Evolutionary conservation across 2,888 invertebrate genomes (phyloP).

Genomic region (Thalpophila matura): DNA sequence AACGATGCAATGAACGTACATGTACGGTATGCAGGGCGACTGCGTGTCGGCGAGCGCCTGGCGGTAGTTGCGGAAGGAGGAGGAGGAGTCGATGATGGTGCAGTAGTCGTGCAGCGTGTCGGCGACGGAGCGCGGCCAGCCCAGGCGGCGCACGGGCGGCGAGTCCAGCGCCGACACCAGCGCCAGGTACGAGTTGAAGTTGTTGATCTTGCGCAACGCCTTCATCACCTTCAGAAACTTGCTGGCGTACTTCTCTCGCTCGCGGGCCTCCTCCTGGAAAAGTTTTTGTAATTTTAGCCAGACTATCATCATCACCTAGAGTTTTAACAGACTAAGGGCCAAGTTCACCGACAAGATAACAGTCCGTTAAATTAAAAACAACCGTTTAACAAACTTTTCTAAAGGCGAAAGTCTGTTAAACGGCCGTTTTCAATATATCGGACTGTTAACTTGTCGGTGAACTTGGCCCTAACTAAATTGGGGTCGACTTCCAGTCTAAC

Average conservation of each 20-base stretch:
- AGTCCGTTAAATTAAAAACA: too few species aligned
- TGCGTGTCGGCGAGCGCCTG: constrained; percentile 98
- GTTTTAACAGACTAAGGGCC: too few species aligned
- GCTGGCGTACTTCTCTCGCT: constrained; percentile 97
- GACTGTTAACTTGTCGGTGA: too few species aligned
- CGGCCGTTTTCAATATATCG: too few species aligned
- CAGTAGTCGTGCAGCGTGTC: constrained; percentile 98
- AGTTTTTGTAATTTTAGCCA: too few species aligned
- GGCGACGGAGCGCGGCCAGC: constrained; percentile 97
- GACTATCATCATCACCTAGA: too few species aligned
- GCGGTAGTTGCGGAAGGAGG: constrained; percentile 99
- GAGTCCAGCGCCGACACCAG: constrained; percentile 99
- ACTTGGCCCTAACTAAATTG: too few species aligned
- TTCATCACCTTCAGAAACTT: constrained; percentile 99
- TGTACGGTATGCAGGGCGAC: constrained; percentile 99
- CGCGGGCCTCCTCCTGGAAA: constrained; percentile 95
- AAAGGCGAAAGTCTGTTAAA: too few species aligned
- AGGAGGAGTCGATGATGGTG: constrained; percentile 99
- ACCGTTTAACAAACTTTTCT: too few species aligned
- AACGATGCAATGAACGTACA: constrained; percentile 94
- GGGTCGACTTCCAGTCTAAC: too few species aligned
- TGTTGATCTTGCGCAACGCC: constrained; percentile 98
- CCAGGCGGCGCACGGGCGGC: constrained; percentile 97
- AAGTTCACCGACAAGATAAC: too few species aligned
- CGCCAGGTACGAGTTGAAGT: constrained; percentile 99